These are phyloP conservation scores for Calidris pugnax DNA, from an alignment of 2,113 vertebrate species.

Conservation along the genomic window DNA sequence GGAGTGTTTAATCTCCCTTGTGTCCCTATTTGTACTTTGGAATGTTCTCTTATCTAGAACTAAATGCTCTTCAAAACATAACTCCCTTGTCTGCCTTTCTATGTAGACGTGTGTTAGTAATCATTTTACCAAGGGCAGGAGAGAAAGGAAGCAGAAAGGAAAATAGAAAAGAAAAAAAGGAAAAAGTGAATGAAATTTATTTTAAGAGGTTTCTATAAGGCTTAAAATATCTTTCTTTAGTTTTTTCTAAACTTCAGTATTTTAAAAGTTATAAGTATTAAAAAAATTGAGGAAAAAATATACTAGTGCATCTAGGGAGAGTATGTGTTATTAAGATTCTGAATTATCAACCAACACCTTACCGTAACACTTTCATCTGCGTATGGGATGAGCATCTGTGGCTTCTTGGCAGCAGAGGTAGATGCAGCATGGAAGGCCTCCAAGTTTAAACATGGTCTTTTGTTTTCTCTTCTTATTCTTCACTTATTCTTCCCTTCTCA, in stretches of 20 bases:
- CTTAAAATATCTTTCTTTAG: background rate
- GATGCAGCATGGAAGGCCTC: background rate
- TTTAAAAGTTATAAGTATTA: background rate
- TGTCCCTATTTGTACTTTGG: background rate
- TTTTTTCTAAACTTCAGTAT: background rate
- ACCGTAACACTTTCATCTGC: background rate
- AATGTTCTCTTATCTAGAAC: background rate
- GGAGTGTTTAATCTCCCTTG: background rate
- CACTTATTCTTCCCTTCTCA: background rate
- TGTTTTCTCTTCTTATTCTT: background rate
- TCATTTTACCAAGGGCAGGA: background rate
- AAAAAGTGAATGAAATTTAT: background rate
- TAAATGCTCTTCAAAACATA: background rate
- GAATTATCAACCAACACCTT: background rate
- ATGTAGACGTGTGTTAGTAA: background rate
- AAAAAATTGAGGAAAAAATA: background rate
- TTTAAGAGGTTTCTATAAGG: background rate
- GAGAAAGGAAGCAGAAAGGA: background rate
- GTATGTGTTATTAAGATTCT: background rate
- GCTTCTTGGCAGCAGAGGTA: background rate
- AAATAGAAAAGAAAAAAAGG: background rate
- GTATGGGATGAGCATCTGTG: background rate
- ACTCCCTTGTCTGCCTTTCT: background rate
- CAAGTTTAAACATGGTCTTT: background rate
- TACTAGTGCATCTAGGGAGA: background rate